A percentile compares a stretch with the other conserved stretches of the same genome.
Evolutionary conservation across 2,888 invertebrate species (phyloP).

Genomic region (Periphyllus acericola): DNA sequence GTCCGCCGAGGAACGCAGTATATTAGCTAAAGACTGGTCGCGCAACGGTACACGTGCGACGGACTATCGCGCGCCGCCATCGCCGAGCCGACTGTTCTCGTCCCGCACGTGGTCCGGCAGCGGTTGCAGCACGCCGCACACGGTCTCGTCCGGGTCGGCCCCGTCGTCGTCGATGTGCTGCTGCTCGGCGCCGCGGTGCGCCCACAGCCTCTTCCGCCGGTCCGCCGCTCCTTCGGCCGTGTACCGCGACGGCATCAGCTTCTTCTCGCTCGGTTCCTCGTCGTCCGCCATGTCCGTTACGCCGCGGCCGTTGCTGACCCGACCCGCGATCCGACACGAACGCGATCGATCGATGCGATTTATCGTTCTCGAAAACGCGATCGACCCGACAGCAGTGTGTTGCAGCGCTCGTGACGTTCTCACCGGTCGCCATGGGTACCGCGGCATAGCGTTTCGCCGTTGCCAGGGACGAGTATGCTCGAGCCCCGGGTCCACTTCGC

Average conservation of each 20-base stretch:
- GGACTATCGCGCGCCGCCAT: background rate
- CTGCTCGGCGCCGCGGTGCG: background rate
- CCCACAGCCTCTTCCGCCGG: constrained; percentile 46
- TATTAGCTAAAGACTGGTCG: background rate
- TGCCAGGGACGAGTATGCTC: background rate
- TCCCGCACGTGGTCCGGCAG: constrained; percentile 45
- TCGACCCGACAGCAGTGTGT: no score
- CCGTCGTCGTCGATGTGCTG: constrained; percentile 47
- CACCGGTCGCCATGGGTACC: background rate
- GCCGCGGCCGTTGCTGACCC: no score
- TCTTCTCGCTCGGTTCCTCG: background rate
- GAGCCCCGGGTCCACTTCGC: background rate
- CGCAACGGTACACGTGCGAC: background rate
- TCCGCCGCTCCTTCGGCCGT: constrained; percentile 1
- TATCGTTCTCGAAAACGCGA: no score
- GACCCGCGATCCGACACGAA: no score
- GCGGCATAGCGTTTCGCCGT: no score
- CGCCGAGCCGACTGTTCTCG: background rate
- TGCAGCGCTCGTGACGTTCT: background rate
- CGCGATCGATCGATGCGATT: no score
- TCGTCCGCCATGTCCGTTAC: background rate
- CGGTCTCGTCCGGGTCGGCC: constrained; percentile 2
- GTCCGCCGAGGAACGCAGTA: background rate
- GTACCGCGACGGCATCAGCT: constrained; percentile 37
- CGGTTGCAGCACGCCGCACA: constrained; percentile 21